Base-by-base conservation (phyloP, 2,888 invertebrate species). In the Idaea biselata region DNA sequence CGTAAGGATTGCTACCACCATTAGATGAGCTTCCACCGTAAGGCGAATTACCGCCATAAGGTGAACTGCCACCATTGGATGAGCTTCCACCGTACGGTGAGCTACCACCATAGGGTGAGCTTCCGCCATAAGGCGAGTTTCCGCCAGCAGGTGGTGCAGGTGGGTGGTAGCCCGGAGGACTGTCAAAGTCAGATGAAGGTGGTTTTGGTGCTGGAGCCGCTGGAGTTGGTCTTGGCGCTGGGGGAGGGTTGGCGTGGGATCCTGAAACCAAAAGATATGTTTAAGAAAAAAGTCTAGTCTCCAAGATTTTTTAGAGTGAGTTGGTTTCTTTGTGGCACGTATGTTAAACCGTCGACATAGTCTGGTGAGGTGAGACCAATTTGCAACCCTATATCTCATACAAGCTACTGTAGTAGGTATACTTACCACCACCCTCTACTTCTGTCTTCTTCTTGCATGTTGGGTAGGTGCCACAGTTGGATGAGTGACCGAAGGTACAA, bases 391-490 rank as follows among this genome's bases (percentile, higher is more conserved):
- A 32, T 32, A 32, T 32, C 32, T 32, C 14, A 8, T 7, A 16
- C 3, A 55, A 55, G 6, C 55, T 55, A 55, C 16, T 16, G 6
- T 55, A 55, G 14, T 17, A 55, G 16, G 11, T 55, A 33, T 11
- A 53, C 33, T 53, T 18, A 32, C 64, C 82, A 89, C 93, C 93
- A 88, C 93, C 93, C 83, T 88, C 91, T 55, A 89, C 90, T 73
- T 81, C 86, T 62, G 92, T 93, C 84, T 93, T 93, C 83, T 93
- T 94, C 77, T 93, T 93, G 82, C 95, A 95, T 16, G 95, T 95
- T 32, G 95, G 95, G 80, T 95, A 95, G 58, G 89, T 93, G 63
- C 95, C 95, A 69, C 95, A 95, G 66, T 94, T 91, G 63, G 89
- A 84, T 61, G 88, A 82, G 70, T 94, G 93, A 16, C 94, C 94